A percentile compares a stretch with the other conserved stretches of the same genome.
Conservation (phyloP, 2,888 invertebrate genomes). For the Coremacera marginata region DNA sequence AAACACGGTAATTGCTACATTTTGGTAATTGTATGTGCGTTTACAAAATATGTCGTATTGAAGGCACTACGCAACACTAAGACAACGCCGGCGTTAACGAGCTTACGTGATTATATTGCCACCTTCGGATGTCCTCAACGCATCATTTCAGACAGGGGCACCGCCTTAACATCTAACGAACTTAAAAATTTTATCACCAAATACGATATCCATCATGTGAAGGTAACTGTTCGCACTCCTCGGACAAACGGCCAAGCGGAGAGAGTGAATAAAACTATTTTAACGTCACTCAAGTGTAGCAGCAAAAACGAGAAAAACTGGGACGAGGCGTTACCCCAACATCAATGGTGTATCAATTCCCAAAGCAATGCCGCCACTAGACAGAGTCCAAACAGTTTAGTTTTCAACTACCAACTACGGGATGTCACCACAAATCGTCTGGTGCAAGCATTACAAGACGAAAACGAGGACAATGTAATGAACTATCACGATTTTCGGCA, state of each 20-base stretch:
- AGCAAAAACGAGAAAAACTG: slow-evolving; percentile 29
- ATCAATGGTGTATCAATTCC: slow-evolving; percentile 42
- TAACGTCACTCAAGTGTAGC: background rate
- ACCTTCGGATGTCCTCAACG: slow-evolving; percentile 35
- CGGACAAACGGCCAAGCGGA: slow-evolving; percentile 36
- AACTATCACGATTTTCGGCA: background rate
- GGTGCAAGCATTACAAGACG: background rate
- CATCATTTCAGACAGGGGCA: slow-evolving; percentile 37
- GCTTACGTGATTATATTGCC: slow-evolving; percentile 36
- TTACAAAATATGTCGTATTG: slow-evolving; percentile 45
- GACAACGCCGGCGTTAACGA: slow-evolving; percentile 27
- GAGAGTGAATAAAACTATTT: slow-evolving; percentile 28
- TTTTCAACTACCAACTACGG: slow-evolving; percentile 36
- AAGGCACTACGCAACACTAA: slow-evolving; percentile 34
- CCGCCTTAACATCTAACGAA: slow-evolving; percentile 41
- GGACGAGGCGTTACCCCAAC: slow-evolving; percentile 28
- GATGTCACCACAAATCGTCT: slow-evolving; percentile 38
- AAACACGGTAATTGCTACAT: slow-evolving; percentile 38
- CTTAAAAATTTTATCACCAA: slow-evolving; percentile 46
- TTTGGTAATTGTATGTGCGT: slow-evolving; percentile 42
- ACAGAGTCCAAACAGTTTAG: slow-evolving; percentile 40
- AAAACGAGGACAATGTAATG: background rate
- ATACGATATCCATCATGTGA: slow-evolving; percentile 49
- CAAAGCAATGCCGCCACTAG: slow-evolving; percentile 35
- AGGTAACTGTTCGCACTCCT: slow-evolving; percentile 43